Base-by-base conservation (phyloP, 2,888 invertebrate species). In the Herminia tarsipennalis region DNA sequence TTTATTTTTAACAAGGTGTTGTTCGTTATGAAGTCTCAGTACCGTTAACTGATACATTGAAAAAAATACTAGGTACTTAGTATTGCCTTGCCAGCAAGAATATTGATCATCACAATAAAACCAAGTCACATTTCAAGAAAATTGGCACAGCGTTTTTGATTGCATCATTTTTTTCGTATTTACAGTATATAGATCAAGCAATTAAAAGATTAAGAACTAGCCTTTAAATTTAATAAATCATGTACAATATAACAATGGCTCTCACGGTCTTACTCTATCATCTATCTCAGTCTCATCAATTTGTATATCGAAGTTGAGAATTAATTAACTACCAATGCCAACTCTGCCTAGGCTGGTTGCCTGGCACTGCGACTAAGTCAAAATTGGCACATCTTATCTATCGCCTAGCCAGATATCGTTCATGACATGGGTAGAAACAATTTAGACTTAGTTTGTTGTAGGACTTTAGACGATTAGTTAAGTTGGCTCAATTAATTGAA, bases 371-470 rank as follows among this genome's bases (percentile, higher is more conserved):
- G 61, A 67, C 67, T 70, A 71, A 76, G 66, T 76, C 77, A 72
- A 77, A 84, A 83, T 82, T 84, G 83, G 81, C 77, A 79, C 73
- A 62, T 70, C 75, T 78, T 83, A 82, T 82, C 84, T 77, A 67
- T 66, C 66, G 75, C 70, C 70, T 54, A 45, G 48, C 52, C 43
- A 67, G 77, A 76, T 71, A 74, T 71, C 73, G 72, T 71, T n/a
- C n/a, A n/a, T 82, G 81, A 83, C 75, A 79, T 66, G 74, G 78
- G 78, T 80, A 57, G 59, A 36, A 57, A 44, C 38, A 49, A 36
- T 55, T 46, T 67, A 54, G 53, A 62, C 60, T 62, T 32, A 36
- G 30, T 37, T 43, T 32, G 5, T 18, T 24, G 13, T 22, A 24
- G 3, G 22, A n/a, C 16, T n/a, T 27, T n/a, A 14, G 3, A 1